Conservation (phyloP, 2,113 vertebrate genomes). For the Lynx canadensis region DNA sequence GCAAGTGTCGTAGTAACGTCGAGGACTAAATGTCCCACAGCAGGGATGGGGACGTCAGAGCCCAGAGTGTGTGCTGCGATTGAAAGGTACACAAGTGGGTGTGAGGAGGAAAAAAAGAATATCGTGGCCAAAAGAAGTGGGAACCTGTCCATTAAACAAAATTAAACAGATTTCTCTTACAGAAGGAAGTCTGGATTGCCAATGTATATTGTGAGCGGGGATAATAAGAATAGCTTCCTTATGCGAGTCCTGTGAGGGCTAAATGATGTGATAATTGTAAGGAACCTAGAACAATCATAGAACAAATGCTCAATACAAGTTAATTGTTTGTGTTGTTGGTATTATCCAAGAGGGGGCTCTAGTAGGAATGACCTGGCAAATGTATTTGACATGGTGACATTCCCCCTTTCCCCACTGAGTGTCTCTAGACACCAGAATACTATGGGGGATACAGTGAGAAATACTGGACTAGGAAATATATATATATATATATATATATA, state of each 20-base stretch:
- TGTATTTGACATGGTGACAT: rapidly evolving
- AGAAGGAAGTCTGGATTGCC: neutral
- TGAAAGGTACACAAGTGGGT: no score
- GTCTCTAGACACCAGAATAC: neutral
- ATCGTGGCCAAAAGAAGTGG: neutral
- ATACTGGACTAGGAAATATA: neutral
- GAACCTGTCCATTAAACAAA: neutral
- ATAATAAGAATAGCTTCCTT: no score
- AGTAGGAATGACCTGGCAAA: neutral
- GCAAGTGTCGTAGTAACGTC: no score
- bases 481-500: neutral
- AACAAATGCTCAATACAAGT: neutral
- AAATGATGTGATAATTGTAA: rapidly evolving
- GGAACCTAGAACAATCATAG: neutral
- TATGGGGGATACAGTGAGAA: no score
- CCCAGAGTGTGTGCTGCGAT: rapidly evolving
- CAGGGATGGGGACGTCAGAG: neutral
- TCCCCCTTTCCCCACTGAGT: rapidly evolving
- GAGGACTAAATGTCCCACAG: rapidly evolving
- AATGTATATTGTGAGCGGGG: neutral
- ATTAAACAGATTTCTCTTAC: neutral
- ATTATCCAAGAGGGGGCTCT: neutral
- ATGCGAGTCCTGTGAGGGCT: neutral
- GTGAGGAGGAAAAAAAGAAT: neutral
- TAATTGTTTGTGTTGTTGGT: no score